Evolutionary conservation across 2,797 vertebrate genomes (phyloP).

Genomic region (Myiotriccus ornatus): DNA sequence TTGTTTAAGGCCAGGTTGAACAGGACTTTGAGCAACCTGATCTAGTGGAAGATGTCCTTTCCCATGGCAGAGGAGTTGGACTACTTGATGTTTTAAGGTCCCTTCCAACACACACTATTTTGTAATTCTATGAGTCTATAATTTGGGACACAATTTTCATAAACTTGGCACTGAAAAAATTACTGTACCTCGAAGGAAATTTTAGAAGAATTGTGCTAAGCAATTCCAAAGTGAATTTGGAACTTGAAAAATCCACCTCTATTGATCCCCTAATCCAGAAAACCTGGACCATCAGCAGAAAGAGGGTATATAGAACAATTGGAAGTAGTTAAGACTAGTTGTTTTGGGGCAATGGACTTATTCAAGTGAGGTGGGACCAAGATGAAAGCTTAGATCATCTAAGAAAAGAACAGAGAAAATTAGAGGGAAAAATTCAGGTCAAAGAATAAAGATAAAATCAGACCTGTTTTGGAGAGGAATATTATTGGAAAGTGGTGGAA

Average conservation of each 20-base stretch:
- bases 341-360: background rate
- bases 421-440: background rate
- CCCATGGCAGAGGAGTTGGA: fast-evolving
- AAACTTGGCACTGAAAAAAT: background rate
- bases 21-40: fast-evolving
- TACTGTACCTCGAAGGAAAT: background rate
- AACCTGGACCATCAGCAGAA: background rate
- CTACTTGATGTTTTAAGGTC: background rate
- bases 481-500: background rate
- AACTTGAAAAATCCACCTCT: background rate
- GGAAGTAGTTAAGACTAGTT: background rate
- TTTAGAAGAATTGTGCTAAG: background rate
- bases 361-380: background rate
- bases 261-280: background rate
- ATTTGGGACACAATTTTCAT: background rate
- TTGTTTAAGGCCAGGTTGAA: background rate
- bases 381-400: background rate
- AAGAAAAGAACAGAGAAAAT: background rate
- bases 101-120: background rate
- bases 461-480: background rate
- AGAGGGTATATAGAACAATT: background rate
- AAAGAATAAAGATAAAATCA: background rate
- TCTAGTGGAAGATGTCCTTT: background rate
- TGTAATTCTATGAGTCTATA: background rate
- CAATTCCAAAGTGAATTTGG: background rate